A percentile compares a stretch with the other conserved stretches of the same genome.
These are phyloP conservation scores for Oryzias dopingdopingensis DNA, from an alignment of 2,797 vertebrate genomes.

Conservation along the genomic window DNA sequence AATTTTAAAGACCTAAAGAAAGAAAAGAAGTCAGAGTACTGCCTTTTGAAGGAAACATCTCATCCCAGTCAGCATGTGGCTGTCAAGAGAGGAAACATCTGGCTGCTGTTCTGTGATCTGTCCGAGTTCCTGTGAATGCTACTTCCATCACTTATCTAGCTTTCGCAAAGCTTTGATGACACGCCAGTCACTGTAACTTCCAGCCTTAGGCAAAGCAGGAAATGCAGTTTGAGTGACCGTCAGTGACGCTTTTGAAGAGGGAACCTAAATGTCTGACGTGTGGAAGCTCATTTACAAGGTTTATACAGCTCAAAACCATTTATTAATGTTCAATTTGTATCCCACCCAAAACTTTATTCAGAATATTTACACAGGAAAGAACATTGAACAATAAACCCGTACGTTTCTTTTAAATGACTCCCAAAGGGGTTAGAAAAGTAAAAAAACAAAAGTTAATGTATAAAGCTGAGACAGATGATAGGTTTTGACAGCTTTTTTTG, in stretches of 20 bases:
- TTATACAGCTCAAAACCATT: too few species aligned
- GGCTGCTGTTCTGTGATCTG: slow-evolving; percentile 11
- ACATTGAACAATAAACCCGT: too few species aligned
- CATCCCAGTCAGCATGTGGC: neutral
- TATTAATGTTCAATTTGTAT: too few species aligned
- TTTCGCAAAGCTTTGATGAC: slow-evolving; percentile 10
- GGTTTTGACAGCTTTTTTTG: too few species aligned
- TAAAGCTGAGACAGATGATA: too few species aligned
- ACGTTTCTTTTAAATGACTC: too few species aligned
- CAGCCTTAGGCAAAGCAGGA: slow-evolving; percentile 27
- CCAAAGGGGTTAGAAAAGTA: too few species aligned
- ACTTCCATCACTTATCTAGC: slow-evolving; percentile 38
- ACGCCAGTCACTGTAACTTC: neutral
- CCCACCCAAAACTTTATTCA: too few species aligned
- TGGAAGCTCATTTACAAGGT: too few species aligned
- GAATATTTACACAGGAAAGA: too few species aligned
- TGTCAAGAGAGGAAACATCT: slow-evolving; percentile 60
- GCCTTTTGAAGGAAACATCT: neutral
- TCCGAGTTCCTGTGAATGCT: slow-evolving; percentile 10
- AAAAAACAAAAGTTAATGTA: too few species aligned
- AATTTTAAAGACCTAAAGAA: slow-evolving; percentile 92
- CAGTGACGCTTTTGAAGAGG: neutral
- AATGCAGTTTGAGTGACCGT: slow-evolving; percentile 21
- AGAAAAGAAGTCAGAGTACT: slow-evolving; percentile 13
- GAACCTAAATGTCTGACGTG: neutral